These are phyloP conservation scores for Thera obeliscata DNA, from an alignment of 2,888 invertebrate species.

Conservation along the genomic window DNA sequence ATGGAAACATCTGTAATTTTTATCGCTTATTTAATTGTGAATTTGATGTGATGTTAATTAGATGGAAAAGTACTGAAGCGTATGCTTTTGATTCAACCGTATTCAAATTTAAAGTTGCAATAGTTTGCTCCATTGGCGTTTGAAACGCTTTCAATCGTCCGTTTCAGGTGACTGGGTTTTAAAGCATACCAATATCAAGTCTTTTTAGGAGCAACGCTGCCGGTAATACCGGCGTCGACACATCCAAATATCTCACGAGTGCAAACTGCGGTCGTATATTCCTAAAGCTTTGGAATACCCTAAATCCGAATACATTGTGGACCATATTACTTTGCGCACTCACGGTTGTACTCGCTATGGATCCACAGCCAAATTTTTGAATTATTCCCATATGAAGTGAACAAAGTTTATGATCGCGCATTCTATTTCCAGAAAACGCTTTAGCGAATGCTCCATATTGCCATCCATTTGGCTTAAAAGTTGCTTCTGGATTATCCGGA, in stretches of 20 bases:
- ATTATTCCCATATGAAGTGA: constrained; percentile 71
- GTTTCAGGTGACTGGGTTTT: constrained; percentile 46
- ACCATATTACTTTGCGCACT: constrained; percentile 67
- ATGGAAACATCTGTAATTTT: constrained; percentile 31
- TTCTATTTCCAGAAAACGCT: constrained; percentile 66
- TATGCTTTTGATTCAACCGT: background rate
- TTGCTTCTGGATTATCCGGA: constrained; percentile 53
- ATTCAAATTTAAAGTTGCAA: constrained; percentile 21
- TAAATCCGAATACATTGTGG: constrained; percentile 69
- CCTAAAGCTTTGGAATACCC: constrained; percentile 63
- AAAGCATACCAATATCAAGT: constrained; percentile 49
- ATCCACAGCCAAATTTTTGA: constrained; percentile 78
- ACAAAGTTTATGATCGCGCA: constrained; percentile 73
- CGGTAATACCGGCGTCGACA: constrained; percentile 53
- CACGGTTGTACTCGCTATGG: constrained; percentile 65
- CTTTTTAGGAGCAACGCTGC: constrained; percentile 1
- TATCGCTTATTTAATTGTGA: constrained; percentile 20
- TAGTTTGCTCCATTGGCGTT: constrained; percentile 37
- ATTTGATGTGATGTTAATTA: constrained; percentile 21
- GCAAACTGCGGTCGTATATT: constrained; percentile 61
- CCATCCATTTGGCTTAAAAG: constrained; percentile 64
- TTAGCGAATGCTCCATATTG: constrained; percentile 60
- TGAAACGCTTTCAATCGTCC: constrained; percentile 38
- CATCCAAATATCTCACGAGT: constrained; percentile 54
- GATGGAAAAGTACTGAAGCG: constrained; percentile 6